These are phyloP conservation scores for Empidonax traillii DNA, from an alignment of 2,113 vertebrate genomes.

Conservation along the genomic window DNA sequence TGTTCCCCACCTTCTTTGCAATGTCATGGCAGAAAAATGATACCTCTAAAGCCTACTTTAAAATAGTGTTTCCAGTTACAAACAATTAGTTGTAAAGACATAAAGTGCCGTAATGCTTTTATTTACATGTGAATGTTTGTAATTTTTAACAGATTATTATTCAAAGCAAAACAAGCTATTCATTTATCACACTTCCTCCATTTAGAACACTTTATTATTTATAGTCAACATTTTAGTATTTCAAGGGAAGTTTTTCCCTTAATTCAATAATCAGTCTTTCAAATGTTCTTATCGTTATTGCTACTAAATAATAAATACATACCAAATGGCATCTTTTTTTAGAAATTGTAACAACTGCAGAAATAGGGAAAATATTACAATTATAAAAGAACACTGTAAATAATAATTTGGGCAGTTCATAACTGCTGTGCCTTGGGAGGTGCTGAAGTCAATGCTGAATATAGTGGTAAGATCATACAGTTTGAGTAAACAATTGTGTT, in stretches of 20 bases:
- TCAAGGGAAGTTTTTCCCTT: background rate
- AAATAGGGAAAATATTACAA: conserved; percentile 32
- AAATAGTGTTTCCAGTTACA: conserved; percentile 18
- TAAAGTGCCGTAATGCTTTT: background rate
- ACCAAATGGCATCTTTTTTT: background rate
- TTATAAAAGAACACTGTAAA: background rate
- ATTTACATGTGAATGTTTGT: conserved; percentile 23
- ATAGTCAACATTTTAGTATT: conserved; percentile 11
- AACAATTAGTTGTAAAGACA: background rate
- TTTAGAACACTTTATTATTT: conserved; percentile 35
- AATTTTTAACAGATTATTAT: conserved; percentile 28
- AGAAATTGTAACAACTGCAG: conserved; percentile 48
- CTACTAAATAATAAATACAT: background rate
- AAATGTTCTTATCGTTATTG: background rate
- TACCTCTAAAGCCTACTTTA: conserved; percentile 3
- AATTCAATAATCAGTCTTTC: background rate
- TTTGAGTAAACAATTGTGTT: conserved; percentile 35
- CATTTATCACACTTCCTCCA: background rate
- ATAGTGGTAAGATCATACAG: background rate
- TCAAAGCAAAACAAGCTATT: conserved; percentile 41
- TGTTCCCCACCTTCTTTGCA: background rate
- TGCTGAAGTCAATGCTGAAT: background rate
- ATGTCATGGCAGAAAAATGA: conserved; percentile 9
- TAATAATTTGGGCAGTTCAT: background rate
- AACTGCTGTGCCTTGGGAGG: background rate